These are phyloP conservation scores for Mylabris sibirica DNA, from an alignment of 2,888 invertebrate species.

Conservation along the genomic window DNA sequence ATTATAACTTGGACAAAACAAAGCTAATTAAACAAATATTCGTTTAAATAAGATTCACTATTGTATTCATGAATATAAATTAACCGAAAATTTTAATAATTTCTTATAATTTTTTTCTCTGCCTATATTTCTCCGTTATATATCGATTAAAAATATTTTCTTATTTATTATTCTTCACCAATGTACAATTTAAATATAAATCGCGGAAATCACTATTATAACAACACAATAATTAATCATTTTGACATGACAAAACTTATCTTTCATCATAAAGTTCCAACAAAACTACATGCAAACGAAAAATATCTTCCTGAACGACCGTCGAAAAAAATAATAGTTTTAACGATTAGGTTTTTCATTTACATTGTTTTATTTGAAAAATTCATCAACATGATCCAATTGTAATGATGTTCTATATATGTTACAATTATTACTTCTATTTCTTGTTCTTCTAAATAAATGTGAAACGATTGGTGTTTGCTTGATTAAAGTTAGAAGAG, in stretches of 20 bases:
- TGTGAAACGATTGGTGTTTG: slow-evolving; percentile 41
- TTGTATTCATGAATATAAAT: slow-evolving; percentile 33
- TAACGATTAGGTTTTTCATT: slow-evolving; percentile 11
- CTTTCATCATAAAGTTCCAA: slow-evolving; percentile 29
- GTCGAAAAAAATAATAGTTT: neutral
- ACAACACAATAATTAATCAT: slow-evolving; percentile 35
- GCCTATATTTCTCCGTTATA: neutral
- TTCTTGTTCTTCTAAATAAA: slow-evolving; percentile 22
- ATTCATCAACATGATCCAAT: slow-evolving; percentile 10
- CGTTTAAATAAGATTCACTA: slow-evolving; percentile 27
- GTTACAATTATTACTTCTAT: neutral
- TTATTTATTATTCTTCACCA: slow-evolving; percentile 17
- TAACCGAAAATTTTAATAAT: slow-evolving; percentile 27
- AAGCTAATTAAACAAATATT: slow-evolving; percentile 33
- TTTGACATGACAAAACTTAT: slow-evolving; percentile 35
- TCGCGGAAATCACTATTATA: slow-evolving; percentile 32
- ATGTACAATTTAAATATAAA: slow-evolving; percentile 32
- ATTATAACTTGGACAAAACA: slow-evolving; percentile 28
- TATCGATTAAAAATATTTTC: slow-evolving; percentile 1
- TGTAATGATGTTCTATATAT: neutral
- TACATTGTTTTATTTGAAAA: slow-evolving; percentile 6
- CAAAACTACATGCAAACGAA: slow-evolving; percentile 23
- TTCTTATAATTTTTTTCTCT: slow-evolving; percentile 18
- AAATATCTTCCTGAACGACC: slow-evolving; percentile 1
- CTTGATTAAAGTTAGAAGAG: slow-evolving; percentile 52